Evolutionary conservation across 2,888 invertebrate genomes (phyloP).

Genomic region (Eupithecia inturbata): DNA sequence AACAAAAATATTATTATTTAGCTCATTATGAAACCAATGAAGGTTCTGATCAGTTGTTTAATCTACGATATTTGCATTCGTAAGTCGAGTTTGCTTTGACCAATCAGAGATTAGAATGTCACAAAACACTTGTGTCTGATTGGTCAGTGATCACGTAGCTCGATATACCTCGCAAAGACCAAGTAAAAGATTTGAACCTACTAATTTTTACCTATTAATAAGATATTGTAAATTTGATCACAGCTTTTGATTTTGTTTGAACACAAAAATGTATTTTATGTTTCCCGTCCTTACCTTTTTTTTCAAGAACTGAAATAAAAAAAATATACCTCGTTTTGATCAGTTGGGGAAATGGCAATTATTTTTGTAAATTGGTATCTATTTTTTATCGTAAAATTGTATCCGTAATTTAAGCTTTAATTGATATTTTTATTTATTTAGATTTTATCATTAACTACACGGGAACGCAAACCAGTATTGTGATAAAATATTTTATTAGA

Average conservation of each 20-base stretch:
- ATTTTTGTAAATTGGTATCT: slow-evolving; percentile 33
- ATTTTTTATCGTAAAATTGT: slow-evolving; percentile 34
- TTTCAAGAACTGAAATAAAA: slow-evolving; percentile 20
- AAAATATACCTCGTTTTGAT: slow-evolving; percentile 17
- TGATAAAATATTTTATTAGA: slow-evolving; percentile 75
- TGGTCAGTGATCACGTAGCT: slow-evolving; percentile 45
- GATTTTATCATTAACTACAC: slow-evolving; percentile 56
- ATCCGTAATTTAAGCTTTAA: slow-evolving; percentile 73
- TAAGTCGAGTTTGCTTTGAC: slow-evolving; percentile 25
- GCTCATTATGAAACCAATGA: slow-evolving; percentile 12
- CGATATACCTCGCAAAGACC: slow-evolving; percentile 47
- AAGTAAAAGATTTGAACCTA: slow-evolving; percentile 47
- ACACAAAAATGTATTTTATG: slow-evolving; percentile 17
- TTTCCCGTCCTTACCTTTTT: slow-evolving; percentile 28
- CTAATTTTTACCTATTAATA: slow-evolving; percentile 26
- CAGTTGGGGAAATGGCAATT: slow-evolving; percentile 28
- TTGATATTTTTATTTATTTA: slow-evolving; percentile 71
- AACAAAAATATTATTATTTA: slow-evolving; percentile 16
- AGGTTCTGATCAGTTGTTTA: slow-evolving; percentile 37
- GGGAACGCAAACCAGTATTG: slow-evolving; percentile 78
- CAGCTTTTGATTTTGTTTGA: no score
- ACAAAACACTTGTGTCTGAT: slow-evolving; percentile 40
- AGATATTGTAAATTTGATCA: slow-evolving; percentile 17
- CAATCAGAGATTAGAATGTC: slow-evolving; percentile 40
- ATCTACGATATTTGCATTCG: slow-evolving; percentile 34